These are phyloP conservation scores for Rousettus leschenaultii DNA, from an alignment of 2,113 vertebrate species.

Conservation along the genomic window DNA sequence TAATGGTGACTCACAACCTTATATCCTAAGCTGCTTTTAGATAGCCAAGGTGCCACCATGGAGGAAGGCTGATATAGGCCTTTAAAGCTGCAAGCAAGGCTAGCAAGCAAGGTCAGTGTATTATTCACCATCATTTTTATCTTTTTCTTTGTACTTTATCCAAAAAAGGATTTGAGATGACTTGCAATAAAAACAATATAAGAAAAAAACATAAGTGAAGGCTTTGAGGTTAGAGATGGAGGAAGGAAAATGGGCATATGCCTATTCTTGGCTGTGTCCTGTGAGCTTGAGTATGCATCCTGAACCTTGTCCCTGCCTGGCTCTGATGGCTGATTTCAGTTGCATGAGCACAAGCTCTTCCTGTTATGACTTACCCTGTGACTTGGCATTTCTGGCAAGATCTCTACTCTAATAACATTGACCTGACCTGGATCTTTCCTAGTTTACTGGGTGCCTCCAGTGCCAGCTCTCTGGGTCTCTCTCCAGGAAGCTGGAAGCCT, in stretches of 20 bases:
- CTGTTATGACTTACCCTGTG: not conserved
- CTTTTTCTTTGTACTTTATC: constrained; percentile 9
- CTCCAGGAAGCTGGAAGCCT: constrained; percentile 8
- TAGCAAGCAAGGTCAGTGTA: not conserved
- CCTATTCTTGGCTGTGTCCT: not conserved
- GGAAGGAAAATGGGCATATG: not conserved
- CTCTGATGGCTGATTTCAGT: not conserved
- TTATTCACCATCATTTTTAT: not conserved
- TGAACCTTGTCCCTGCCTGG: not conserved
- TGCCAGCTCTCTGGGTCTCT: not conserved
- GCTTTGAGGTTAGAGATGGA: not conserved
- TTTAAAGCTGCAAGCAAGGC: not conserved
- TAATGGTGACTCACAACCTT: not conserved
- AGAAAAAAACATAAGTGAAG: not conserved
- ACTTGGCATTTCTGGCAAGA: not conserved
- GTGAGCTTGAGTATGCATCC: not conserved
- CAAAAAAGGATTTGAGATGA: not conserved
- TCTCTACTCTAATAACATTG: not conserved
- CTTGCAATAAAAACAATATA: not conserved
- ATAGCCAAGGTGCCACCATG: not conserved
- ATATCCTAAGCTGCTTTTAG: not conserved
- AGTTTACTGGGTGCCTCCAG: not conserved
- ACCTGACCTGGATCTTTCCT: not conserved
- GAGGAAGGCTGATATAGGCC: not conserved
- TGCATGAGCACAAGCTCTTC: not conserved